Evolutionary conservation across 53 echinoderm and acorn worm genomes (phyloP).

Genomic region (Hippasteria phrygiana): DNA sequence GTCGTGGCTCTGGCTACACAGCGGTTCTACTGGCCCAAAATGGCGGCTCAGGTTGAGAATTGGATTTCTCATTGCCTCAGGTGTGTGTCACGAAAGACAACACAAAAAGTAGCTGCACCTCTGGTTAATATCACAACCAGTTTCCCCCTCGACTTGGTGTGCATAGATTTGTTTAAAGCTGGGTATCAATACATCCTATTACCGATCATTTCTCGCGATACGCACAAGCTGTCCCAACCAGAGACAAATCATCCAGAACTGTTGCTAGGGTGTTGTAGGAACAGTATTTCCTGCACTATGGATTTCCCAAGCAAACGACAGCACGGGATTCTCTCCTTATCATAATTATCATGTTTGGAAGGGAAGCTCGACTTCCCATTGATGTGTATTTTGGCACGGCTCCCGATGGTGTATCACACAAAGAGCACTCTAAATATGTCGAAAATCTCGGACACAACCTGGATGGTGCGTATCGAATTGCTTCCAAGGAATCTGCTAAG

Average conservation of each 20-base stretch:
- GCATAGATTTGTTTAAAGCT: slow-evolving; percentile 47
- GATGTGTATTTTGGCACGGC: no score
- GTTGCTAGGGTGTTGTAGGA: slow-evolving; percentile 53
- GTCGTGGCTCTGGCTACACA: slow-evolving; percentile 36
- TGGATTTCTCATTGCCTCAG: slow-evolving; percentile 33
- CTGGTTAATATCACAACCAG: slow-evolving; percentile 21
- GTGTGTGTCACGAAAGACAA: no score
- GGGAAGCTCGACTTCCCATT: no score
- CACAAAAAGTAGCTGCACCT: no score
- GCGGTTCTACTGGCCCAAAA: slow-evolving; percentile 57
- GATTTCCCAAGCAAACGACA: slow-evolving; percentile 58
- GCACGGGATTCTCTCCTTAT: slow-evolving; percentile 64
- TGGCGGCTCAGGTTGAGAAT: slow-evolving; percentile 44
- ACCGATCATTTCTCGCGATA: slow-evolving; percentile 66
- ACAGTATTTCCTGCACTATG: slow-evolving; percentile 63
- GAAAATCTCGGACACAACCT: slow-evolving; percentile 35
- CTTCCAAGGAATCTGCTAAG: slow-evolving; percentile 42
- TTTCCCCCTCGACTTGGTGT: slow-evolving; percentile 42
- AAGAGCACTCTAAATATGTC: slow-evolving; percentile 51
- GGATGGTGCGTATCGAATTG: slow-evolving; percentile 21
- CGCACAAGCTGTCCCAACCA: slow-evolving; percentile 44
- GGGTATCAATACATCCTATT: slow-evolving; percentile 53
- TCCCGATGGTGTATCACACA: neutral
- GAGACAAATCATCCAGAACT: slow-evolving; percentile 55
- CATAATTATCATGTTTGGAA: slow-evolving; percentile 64